Evolutionary conservation across 2,113 vertebrate species (phyloP), one percentile per base, ranked within the genome.

Genomic region (Thalassoma bifasciatum): DNA sequence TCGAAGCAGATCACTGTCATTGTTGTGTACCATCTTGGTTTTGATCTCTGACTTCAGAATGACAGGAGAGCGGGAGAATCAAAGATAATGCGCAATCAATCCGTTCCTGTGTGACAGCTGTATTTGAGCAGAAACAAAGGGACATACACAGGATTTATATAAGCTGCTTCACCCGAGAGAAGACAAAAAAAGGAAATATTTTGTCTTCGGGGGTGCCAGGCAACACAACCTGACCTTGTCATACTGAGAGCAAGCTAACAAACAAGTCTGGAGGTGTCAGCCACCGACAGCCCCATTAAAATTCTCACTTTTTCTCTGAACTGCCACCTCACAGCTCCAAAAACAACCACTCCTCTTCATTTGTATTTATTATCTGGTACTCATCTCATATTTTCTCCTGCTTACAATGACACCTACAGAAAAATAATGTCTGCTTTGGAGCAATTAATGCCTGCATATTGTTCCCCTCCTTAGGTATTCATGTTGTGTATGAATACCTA

Each of bases 361-460:
- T 87, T 82, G 81, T 76, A 84, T 83, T 61, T 76, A 68, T 88
- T 69, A 77, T 81, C 54, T 59, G 52, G 34, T 51, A 70, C 40
- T 74, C 86, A 78, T 79, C 83, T 77, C 53, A 75, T 47, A 72
- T 61, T 67, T 75, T 62, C 46, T 70, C n/a, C 47, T 34, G 42
- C 76, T 84, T 81, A 46, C 75, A 71, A 70, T 71, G 77, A 84
- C 80, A 79, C 34, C 23, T 36, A 72, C 42, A 64, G 72, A 61
- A 73, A 82, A 86, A 80, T 61, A 80, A 66, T 58, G 77, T 77
- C 81, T 87, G 62, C 71, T 83, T 85, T 76, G 80, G 73, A 85
- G 77, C 91, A 91, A 91, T 91, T 92, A 91, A 82, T 70, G 79
- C 57, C 51, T 50, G 22, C 79, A 66, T 85, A 73, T 84, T 81